Evolutionary conservation across 2,797 vertebrate genomes (phyloP), one percentile per base, ranked within the genome.

Genomic region (Malacoctenus gilli): DNA sequence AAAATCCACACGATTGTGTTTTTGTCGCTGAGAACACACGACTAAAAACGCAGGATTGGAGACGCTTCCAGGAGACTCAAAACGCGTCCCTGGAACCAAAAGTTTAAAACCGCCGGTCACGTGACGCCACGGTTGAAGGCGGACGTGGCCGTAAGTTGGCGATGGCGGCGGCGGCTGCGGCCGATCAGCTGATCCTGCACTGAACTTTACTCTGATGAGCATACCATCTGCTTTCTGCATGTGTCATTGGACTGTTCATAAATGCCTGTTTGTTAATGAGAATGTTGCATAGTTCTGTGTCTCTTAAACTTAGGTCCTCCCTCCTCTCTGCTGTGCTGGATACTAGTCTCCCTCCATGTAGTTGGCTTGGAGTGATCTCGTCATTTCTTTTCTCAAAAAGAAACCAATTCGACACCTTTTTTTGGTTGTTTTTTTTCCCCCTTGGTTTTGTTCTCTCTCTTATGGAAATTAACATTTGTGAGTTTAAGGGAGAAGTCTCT

Each of bases 201-300:
- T 90, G 95, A 98, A 95, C 94, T 88, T 88, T 92, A 86, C 83
- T 87, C 92, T 91, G 84, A 94, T 91, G 93, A 93, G 93, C 89
- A 94, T 93, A 89, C 94, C 95, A 96, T 95, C 94, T 95, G 96
- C 96, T 98, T 95, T 95, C 91, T 95, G 95, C 96, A 98, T 96
- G 96, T 97, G 92, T 95, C 96, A 98, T 97, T 93, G 94, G 94
- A 96, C 91, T 96, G 95, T 96, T 96, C 95, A 96, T 93, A 96
- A 95, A 94, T 96, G 95, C 96, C 91, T 97, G 95, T 95, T 95
- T 92, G 94, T 92, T 96, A 97, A 95, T 96, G 94, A 96, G 95
- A 97, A 95, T 96, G 95, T 96, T 95, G 93, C 95, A 94, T 95
- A 97, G 93, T 95, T 95, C 82, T 94, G 93, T 95, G 94, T 96